Percentiles rank a stretch among this genome's conserved stretches.
Conservation (phyloP, 2,113 vertebrate species). For the Gnathonemus longibarbis region DNA sequence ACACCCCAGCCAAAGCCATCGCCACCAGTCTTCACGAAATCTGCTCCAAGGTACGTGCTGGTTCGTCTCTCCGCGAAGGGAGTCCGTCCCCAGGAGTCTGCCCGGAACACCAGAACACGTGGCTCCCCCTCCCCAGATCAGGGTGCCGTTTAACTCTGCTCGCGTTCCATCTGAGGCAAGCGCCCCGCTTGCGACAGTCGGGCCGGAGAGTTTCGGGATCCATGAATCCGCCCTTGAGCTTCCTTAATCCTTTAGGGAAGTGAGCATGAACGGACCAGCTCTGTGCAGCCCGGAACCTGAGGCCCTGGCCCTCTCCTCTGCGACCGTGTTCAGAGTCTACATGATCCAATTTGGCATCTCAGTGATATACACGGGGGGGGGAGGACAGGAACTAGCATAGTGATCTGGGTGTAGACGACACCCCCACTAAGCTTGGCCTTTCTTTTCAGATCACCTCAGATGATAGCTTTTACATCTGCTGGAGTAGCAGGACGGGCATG, state of each 20-base stretch:
- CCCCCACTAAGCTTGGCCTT: background rate
- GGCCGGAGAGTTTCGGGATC: background rate
- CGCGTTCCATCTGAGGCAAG: background rate
- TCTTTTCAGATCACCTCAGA: background rate
- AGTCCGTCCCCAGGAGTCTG: background rate
- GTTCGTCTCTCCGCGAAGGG: background rate
- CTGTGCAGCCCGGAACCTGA: background rate
- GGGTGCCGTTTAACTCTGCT: background rate
- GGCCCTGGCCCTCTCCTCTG: background rate
- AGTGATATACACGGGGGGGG: background rate
- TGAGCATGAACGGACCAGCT: background rate
- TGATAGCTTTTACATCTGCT: background rate
- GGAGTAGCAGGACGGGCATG: background rate
- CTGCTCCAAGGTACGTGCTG: conserved; percentile 79
- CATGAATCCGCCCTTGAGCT: background rate
- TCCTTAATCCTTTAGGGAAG: background rate
- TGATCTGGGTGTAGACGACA: background rate
- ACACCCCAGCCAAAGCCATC: conserved; percentile 97
- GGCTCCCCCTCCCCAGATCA: background rate
- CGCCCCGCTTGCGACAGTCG: background rate
- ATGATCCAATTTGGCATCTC: background rate
- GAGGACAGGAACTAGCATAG: background rate
- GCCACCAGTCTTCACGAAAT: conserved; percentile 97
- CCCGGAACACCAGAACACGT: background rate
- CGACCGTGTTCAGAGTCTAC: background rate